Evolutionary conservation across 1,140 invertebrate species (phyloP).

Genomic region (Drosophila tani): DNA sequence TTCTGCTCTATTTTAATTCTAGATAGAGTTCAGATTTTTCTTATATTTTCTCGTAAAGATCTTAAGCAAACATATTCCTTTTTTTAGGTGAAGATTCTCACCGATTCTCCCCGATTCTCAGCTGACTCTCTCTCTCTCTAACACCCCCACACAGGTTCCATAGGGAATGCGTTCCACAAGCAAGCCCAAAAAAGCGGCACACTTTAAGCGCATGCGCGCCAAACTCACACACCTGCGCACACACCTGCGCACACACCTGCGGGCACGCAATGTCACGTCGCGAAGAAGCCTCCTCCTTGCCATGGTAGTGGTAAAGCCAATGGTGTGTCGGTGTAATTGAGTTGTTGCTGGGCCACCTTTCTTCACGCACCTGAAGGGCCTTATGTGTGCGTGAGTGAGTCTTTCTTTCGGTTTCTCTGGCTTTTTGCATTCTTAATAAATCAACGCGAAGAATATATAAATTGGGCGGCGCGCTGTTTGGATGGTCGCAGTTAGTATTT

Average conservation of each 20-base stretch:
- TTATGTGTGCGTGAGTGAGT: constrained; percentile 32
- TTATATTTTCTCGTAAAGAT: too few species aligned
- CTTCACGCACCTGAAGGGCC: constrained; percentile 11
- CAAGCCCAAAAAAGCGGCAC: constrained; percentile 32
- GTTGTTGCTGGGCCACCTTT: constrained; percentile 50
- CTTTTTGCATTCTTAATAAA: constrained; percentile 85
- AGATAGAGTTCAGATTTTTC: not conserved
- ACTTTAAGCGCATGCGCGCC: constrained; percentile 62
- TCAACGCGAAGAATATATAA: constrained; percentile 85
- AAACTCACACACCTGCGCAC: constrained; percentile 20
- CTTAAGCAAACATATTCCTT: not conserved
- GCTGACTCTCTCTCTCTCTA: not conserved
- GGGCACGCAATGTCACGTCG: constrained; percentile 65
- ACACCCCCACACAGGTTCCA: constrained; percentile 17
- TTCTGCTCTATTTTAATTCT: too few species aligned
- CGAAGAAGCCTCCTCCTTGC: constrained; percentile 24
- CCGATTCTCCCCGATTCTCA: not conserved
- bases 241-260: constrained; percentile 26
- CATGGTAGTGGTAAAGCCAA: constrained; percentile 13
- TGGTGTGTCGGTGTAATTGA: constrained; percentile 51
- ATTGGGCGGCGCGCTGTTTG: constrained; percentile 74
- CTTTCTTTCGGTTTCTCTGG: constrained; percentile 67
- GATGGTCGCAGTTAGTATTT: constrained; percentile 84
- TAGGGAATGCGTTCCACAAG: constrained; percentile 39
- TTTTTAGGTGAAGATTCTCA: not conserved